These are phyloP conservation scores for Physella acuta DNA, from an alignment of 1,140 invertebrate genomes.

Conservation along the genomic window DNA sequence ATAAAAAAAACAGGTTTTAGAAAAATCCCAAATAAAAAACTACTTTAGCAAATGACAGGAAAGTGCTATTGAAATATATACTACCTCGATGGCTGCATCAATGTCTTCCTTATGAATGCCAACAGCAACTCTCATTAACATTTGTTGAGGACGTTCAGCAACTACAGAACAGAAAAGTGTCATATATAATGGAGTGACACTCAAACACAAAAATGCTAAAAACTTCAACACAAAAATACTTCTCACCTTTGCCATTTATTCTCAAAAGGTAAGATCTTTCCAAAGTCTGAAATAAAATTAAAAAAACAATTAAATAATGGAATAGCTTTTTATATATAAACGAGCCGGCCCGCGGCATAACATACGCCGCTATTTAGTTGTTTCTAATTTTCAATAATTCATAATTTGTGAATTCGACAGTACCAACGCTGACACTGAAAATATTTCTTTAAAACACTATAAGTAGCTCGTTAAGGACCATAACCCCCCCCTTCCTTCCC, in stretches of 20 bases:
- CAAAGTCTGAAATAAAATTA: conserved; percentile 69
- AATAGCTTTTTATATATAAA: too few species aligned
- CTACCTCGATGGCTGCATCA: conserved; percentile 84
- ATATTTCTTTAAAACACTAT: too few species aligned
- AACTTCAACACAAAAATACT: background rate
- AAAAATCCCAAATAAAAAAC: background rate
- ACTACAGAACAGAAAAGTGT: conserved; percentile 60
- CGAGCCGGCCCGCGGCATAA: too few species aligned
- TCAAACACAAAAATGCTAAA: background rate
- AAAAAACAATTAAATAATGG: too few species aligned
- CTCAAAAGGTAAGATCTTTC: conserved; percentile 94
- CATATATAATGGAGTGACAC: background rate
- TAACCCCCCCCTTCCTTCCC: too few species aligned
- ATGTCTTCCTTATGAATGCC: conserved; percentile 96
- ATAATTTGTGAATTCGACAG: too few species aligned
- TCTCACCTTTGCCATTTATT: conserved; percentile 79
- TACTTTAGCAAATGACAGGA: too few species aligned
- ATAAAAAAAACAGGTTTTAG: background rate
- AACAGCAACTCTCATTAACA: conserved; percentile 97
- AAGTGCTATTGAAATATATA: too few species aligned
- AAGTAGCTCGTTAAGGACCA: too few species aligned
- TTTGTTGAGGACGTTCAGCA: conserved; percentile 94
- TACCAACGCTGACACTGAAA: too few species aligned
- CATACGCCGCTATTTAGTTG: too few species aligned
- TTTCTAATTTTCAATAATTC: too few species aligned